These are phyloP conservation scores for Eubasilissa regina DNA, from an alignment of 1,140 invertebrate genomes.

Conservation along the genomic window DNA sequence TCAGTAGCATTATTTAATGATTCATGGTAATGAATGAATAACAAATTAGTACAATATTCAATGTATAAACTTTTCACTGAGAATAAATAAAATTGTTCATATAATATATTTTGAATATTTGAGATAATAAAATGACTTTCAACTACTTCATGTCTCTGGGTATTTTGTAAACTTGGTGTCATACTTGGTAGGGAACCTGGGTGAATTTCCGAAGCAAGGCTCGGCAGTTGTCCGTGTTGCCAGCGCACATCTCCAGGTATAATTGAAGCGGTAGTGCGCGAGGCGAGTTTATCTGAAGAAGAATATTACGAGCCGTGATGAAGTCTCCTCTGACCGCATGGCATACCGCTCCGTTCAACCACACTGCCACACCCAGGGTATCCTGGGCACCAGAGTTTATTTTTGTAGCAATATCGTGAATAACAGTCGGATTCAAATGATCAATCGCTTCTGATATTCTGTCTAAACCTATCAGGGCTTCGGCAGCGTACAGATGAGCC, in stretches of 20 bases:
- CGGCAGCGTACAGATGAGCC: conserved; percentile 91
- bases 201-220: conserved; percentile 65
- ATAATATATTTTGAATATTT: too few relatives aligned
- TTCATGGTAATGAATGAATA: too few relatives aligned
- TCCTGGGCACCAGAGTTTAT: conserved; percentile 67
- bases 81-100: too few relatives aligned
- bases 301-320: conserved; percentile 67
- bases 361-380: conserved; percentile 68
- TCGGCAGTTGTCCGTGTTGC: conserved; percentile 70
- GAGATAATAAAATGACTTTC: too few relatives aligned
- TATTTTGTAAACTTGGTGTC: background rate
- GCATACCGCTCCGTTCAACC: conserved; percentile 69
- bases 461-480: conserved; percentile 89
- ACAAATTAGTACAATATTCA: too few relatives aligned
- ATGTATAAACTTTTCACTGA: too few relatives aligned
- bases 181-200: conserved; percentile 33
- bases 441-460: conserved; percentile 88
- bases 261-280: conserved; percentile 68
- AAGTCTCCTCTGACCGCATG: conserved; percentile 69
- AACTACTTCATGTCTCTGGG: too few relatives aligned
- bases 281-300: conserved; percentile 69
- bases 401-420: conserved; percentile 71
- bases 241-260: conserved; percentile 71
- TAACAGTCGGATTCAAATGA: conserved; percentile 85
- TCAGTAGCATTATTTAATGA: too few relatives aligned